Evolutionary conservation across 2,888 invertebrate species (phyloP), one percentile per base, ranked within the genome.

Genomic region (Idaea biselata): DNA sequence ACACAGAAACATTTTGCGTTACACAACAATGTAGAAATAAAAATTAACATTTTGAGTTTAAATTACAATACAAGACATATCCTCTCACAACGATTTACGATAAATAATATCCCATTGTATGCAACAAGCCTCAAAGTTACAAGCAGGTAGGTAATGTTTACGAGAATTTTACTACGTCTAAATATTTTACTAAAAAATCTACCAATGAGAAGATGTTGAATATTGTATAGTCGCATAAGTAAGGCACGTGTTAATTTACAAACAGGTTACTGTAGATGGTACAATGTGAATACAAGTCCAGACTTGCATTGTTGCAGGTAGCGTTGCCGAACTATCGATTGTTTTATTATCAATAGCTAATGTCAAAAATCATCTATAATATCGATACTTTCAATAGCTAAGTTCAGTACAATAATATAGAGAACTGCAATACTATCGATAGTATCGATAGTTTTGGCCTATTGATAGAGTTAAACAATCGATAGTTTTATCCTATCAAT

Each of bases 211-310:
- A 44, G 14, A 14, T 14, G 44, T 8, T 44, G 14, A 44, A 14
- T 44, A 8, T 44, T 44, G 11, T 33, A 33, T 44, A 44, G 44
- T 11, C 44, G 44, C 44, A 44, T 14, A 44, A 44, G 44, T 14
- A 44, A 44, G 44, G 44, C 14, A 14, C 44, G 44, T 8, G 44
- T 44, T 6, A 44, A 14, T 44, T 44, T 44, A 44, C 14, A 44
- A 71, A 69, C 69, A 18, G 69, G 69, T 71, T 71, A 66, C 56
- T 58, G 58, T 44, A n/a, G n/a, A n/a, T n/a, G n/a, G n/a, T n/a
- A n/a, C n/a, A n/a, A n/a, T n/a, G n/a, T n/a, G n/a, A n/a, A 60
- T 60, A 33, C 60, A 44, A 60, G 69, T 69, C 71, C 69, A 71
- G 71, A 69, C 68, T 31, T 65, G 67, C 68, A 71, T 69, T 71